Conservation (phyloP, 1,140 invertebrate genomes). For the Cheumatopsyche charites region DNA sequence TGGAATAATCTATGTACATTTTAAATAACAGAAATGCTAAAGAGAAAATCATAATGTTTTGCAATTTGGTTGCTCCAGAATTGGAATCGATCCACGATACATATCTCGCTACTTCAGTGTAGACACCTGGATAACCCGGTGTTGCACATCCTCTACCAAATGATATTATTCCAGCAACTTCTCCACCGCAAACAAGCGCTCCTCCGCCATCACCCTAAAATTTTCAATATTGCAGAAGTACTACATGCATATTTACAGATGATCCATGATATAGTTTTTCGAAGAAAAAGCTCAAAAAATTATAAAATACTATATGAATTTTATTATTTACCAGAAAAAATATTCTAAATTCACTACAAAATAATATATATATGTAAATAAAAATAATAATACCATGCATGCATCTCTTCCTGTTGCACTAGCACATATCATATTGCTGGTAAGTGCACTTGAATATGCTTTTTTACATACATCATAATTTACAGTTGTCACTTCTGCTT, state of each 20-base stretch:
- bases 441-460: background rate
- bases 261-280: background rate
- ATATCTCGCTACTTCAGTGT: conserved; percentile 62
- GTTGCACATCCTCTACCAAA: conserved; percentile 60
- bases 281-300: no score
- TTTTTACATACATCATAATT: conserved; percentile 23
- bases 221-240: background rate
- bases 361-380: no score
- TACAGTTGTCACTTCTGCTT: conserved; percentile 29
- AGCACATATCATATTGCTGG: conserved; percentile 47
- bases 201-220: conserved; percentile 68
- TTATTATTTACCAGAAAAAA: no score
- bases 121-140: conserved; percentile 59
- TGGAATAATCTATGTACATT: no score
- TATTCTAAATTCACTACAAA: no score
- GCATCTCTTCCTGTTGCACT: conserved; percentile 63
- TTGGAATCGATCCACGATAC: conserved; percentile 59
- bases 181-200: conserved; percentile 57
- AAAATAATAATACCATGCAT: conserved; percentile 71
- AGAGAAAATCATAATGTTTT: background rate
- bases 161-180: conserved; percentile 62
- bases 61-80: background rate
- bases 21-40: background rate
- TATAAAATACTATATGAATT: no score
- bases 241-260: no score